Evolutionary conservation across 2,113 vertebrate genomes (phyloP).

Genomic region (Tyrannus savana): DNA sequence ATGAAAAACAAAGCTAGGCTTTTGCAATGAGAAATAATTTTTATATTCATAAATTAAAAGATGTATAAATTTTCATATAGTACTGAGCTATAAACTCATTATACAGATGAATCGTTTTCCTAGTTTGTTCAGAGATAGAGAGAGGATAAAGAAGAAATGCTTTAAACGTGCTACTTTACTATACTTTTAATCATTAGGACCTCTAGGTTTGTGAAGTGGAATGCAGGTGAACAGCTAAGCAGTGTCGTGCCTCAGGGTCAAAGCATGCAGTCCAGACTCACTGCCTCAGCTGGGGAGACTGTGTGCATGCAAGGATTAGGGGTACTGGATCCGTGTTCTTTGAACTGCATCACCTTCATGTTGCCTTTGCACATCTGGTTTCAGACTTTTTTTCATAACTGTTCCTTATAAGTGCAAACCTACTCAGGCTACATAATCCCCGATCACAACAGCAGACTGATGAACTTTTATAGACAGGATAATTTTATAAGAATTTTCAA

Average conservation of each 20-base stretch:
- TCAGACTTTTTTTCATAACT: background rate
- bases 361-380: background rate
- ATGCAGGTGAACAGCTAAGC: background rate
- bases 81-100: background rate
- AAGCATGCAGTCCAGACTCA: background rate
- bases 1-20: background rate
- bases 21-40: background rate
- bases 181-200: background rate
- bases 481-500: background rate
- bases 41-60: constrained; percentile 8
- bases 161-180: background rate
- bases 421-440: background rate
- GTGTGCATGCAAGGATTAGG: background rate
- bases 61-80: background rate
- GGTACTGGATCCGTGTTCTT: background rate
- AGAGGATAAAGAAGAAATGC: background rate
- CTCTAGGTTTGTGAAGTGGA: background rate
- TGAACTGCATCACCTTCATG: background rate
- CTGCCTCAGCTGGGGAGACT: background rate
- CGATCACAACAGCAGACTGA: background rate
- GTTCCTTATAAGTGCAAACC: background rate
- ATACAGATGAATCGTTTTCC: background rate
- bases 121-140: constrained; percentile 5
- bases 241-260: background rate
- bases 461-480: background rate